Evolutionary conservation across 1,140 invertebrate genomes (phyloP), one percentile per base, ranked within the genome.

Genomic region (Dermatophagoides farinae): DNA sequence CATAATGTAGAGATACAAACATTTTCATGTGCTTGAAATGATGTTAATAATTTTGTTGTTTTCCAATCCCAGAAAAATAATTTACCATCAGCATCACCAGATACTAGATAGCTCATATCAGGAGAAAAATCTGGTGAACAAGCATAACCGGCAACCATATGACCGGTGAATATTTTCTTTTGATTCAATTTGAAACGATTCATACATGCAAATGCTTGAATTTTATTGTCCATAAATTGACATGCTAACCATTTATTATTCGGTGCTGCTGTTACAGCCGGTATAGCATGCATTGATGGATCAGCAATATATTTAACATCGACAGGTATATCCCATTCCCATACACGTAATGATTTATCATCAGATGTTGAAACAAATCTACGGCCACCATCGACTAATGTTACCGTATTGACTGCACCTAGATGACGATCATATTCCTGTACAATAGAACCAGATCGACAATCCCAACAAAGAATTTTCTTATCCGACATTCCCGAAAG

Each of bases 251-350:
- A 99, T 75, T 98, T 98, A 74, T 88, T 85, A 77, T 97, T 98
- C 1, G 90, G 92, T 0, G 91, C 85, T 16, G 84, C 76, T 0
- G 89, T 89, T 0, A 97, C 91, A 1, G 90, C 84, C 0, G 96
- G 96, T 83, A 98, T 96, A 6, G 92, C 97, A 75, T 99, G 95
- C 89, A 99, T 96, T 1, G 86, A 84, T 2, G 95, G 93, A 76
- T 99, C 95, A n/a, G 95, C 93, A 67, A 99, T 98, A 70, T 98
- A 97, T 72, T 98, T 98, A 83, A 98, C 97, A 72, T 99, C 95
- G 4, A 99, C 95, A 0, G 95, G 96, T 70, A 98, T 96, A 71
- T 98, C 92, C 93, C 95, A 99, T 79, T 99, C 96, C 96, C 96
- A 99, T 57, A 99, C 93, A 55, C 96, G 75, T 63, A 99, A 76